Base-by-base conservation (phyloP, 1,140 invertebrate species). In the Apis cerana region DNA sequence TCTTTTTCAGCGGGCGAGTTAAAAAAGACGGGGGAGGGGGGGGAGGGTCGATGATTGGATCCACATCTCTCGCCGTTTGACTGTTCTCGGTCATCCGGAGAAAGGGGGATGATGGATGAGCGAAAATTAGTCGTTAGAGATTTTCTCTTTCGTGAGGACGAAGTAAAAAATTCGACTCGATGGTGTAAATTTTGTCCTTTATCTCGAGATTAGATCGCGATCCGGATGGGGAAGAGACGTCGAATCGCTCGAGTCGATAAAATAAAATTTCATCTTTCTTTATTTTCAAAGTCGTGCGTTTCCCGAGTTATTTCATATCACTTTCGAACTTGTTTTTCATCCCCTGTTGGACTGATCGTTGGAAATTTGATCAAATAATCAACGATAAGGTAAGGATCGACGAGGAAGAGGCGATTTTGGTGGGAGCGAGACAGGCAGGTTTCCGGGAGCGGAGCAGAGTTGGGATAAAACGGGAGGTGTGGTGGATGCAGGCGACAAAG, bases 121-220 rank as follows among this genome's bases (percentile, higher is more conserved):
- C 19, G 81, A 64, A 78, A 82, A 82, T 82, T 82, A 82, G 81
- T 77, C 81, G 75, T 82, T 78, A 58, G 33, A 54, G 8, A 13
- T 8, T 43, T 43, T 43, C 33, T 43, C 33, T 43, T 43, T 43
- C 33, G 67, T 1, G 2, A 9, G 0, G 4, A 59, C 58, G 17
- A 1, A 62, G 19, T 19, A 17, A n/a, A n/a, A 33, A 33, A 33
- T 33, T 33, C 2, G 33, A 33, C 3, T 33, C 33, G 33, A 2
- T 33, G 33, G 33, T 33, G 3, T 33, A 33, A 33, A 33, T 33
- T 33, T 33, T 33, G 0, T 33, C 33, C 1, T 33, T 33, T 33
- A 33, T 3, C 33, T 33, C 3, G 2, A 3, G 2, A 33, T 33
- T 33, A 4, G 33, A 33, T 33, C 33, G n/a, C n/a, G n/a, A n/a